These are phyloP conservation scores for Malurus melanocephalus DNA, from an alignment of 2,113 vertebrate species.

Conservation along the genomic window DNA sequence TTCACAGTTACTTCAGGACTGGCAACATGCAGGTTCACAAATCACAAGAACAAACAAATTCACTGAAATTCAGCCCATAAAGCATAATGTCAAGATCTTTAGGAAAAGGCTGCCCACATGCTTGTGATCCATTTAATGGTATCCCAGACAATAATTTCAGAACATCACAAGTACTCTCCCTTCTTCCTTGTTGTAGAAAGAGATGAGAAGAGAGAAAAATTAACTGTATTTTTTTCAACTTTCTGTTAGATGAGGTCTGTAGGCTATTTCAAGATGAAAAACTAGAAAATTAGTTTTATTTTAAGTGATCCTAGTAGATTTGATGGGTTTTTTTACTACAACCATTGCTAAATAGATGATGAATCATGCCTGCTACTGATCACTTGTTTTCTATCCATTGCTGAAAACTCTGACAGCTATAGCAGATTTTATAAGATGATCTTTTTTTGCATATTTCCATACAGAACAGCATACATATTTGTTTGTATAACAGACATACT, in stretches of 20 bases:
- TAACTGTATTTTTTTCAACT: neutral
- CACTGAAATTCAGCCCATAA: neutral
- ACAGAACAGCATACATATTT: slow-evolving; percentile 17
- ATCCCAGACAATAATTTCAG: neutral
- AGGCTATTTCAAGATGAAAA: neutral
- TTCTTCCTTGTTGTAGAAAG: neutral
- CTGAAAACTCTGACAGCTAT: slow-evolving; percentile 28
- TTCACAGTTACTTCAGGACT: neutral
- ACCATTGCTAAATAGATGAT: slow-evolving; percentile 19
- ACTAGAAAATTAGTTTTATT: neutral
- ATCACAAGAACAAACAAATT: neutral
- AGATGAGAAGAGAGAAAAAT: neutral
- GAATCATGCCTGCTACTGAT: slow-evolving; percentile 8
- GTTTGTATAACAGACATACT: slow-evolving; percentile 23
- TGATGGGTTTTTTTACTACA: neutral
- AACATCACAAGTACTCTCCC: neutral
- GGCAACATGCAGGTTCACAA: neutral
- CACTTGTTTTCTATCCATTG: slow-evolving; percentile 28
- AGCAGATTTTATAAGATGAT: slow-evolving; percentile 22
- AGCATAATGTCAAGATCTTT: neutral
- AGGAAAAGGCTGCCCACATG: neutral
- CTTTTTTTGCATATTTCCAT: neutral
- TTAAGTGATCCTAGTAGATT: neutral
- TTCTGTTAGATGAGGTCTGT: neutral
- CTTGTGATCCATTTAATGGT: neutral